Base-by-base conservation (phyloP, 2,113 vertebrate species). In the Dipodomys stephensi region DNA sequence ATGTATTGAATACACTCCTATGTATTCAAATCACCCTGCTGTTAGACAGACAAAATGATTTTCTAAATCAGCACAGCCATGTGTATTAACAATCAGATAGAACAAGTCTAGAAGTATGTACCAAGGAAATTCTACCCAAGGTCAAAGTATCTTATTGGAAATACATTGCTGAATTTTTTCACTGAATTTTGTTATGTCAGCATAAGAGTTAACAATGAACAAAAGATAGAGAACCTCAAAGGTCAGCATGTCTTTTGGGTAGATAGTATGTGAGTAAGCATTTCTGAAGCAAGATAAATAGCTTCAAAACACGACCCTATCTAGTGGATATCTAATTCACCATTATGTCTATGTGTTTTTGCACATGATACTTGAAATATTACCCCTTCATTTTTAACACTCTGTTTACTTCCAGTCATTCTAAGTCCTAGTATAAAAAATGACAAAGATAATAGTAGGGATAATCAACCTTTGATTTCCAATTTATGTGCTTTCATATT, bases 181-280 rank as follows among this genome's bases (percentile, higher is more conserved):
- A 76, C 78, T 89, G 87, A 92, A 93, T 96, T 96, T 89, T 97
- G 95, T 96, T 95, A 89, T 81, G 91, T 97, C 96, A 95, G 96
- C 95, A 96, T 82, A 92, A 94, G 44, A 87, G 28, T 53, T 73
- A 94, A 94, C 87, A 96, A 92, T 93, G 91, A 95, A 92, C 74
- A 91, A 88, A 93, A 93, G 81, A 78, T 77, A 53, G 79, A 93
- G 95, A 86, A 71, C 1, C 2, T 89, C 60, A 94, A 88, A 93
- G 81, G 84, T 96, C 93, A 95, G 94, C 93, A 69, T 94, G 93
- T 90, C 91, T 96, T 84, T 85, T 68, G 69, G 60, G 89, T 76
- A 92, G 39, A 22, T 86, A 91, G 84, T 57, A 93, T 92, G 84
- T 72, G 84, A 87, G 87, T 82, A 95, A 96, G 84, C 91, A 85